Evolutionary conservation across 2,113 vertebrate genomes (phyloP).

Genomic region (Myodes glareolus): DNA sequence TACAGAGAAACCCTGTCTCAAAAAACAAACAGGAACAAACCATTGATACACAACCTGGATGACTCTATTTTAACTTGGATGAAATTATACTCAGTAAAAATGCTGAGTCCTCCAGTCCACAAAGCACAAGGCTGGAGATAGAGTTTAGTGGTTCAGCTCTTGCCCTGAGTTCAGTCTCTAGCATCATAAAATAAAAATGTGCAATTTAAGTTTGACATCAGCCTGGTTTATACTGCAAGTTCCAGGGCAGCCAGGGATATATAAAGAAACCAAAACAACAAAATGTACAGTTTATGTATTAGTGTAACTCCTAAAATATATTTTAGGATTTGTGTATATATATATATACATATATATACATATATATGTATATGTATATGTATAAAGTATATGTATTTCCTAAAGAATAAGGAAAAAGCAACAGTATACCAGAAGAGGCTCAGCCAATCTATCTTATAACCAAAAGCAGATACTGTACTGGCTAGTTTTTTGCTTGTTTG

Average conservation of each 20-base stretch:
- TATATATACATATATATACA: too few species aligned
- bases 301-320: not conserved
- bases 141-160: not conserved
- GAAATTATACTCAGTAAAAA: not conserved
- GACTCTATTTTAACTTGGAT: not conserved
- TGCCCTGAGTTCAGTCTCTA: not conserved
- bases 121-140: not conserved
- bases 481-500: not conserved
- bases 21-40: too few species aligned
- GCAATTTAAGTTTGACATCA: not conserved
- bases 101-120: not conserved
- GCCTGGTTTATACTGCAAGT: not conserved
- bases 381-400: too few species aligned
- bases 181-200: not conserved
- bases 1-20: too few species aligned
- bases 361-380: too few species aligned
- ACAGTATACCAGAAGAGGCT: not conserved
- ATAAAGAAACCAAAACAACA: not conserved
- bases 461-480: not conserved
- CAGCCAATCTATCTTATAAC: not conserved
- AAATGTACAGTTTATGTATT: not conserved
- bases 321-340: too few species aligned
- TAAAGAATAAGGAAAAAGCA: not conserved
- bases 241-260: not conserved
- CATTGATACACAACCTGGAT: not conserved